A percentile compares a stretch with the other conserved stretches of the same genome.
Conservation (phyloP, 2,797 vertebrate genomes). For the Enteromius paludinosus region DNA sequence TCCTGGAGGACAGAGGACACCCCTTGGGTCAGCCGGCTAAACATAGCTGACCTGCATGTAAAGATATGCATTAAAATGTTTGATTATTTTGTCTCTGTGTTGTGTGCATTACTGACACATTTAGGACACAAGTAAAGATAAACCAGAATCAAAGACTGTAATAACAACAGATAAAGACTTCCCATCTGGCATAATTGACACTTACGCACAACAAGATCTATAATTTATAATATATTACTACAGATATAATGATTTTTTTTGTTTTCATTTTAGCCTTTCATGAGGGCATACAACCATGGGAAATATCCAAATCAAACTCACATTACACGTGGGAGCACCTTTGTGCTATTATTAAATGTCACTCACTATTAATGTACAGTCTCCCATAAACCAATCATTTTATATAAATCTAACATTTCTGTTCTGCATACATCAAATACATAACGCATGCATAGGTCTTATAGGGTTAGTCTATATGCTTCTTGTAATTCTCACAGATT, state of each 20-base stretch:
- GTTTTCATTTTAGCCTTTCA: neutral
- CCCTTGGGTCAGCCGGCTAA: slow-evolving; percentile 87
- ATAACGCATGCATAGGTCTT: neutral
- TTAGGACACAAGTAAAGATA: neutral
- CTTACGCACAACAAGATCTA: neutral
- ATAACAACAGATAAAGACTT: neutral
- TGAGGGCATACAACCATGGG: neutral
- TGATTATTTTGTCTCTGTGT: neutral
- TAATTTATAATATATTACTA: neutral
- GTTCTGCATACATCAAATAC: neutral
- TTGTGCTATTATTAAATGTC: neutral
- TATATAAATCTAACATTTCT: neutral
- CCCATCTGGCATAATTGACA: neutral
- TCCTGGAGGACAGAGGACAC: slow-evolving; percentile 87
- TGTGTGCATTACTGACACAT: neutral
- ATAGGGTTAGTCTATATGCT: neutral
- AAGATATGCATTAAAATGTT: neutral
- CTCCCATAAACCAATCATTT: neutral
- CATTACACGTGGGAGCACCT: neutral
- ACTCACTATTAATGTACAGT: neutral
- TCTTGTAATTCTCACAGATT: neutral
- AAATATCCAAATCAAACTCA: neutral
- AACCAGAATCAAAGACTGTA: neutral
- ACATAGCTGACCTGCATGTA: slow-evolving; percentile 79
- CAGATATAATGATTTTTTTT: no score